Evolutionary conservation across 2,888 invertebrate species (phyloP), one percentile per base, ranked within the genome.

Genomic region (Iphiclides podalirius): DNA sequence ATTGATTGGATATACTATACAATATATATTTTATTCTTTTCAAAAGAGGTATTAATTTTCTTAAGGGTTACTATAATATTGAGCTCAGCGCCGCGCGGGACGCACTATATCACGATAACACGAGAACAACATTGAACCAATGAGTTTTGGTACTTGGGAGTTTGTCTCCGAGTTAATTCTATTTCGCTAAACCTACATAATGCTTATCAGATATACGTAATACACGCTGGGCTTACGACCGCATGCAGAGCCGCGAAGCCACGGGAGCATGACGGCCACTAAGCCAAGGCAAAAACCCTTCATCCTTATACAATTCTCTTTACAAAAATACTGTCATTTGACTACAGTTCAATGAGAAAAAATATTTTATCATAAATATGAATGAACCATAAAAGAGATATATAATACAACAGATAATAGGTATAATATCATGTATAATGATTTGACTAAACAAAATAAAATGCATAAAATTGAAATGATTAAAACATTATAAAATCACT

Each of bases 311-410:
- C 89, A 86, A 86, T 86, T 86, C 81, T 78, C 80, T 70, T 83
- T 89, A 89, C 67, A 89, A 89, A 90, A 90, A 90, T 90, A 90
- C 89, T 90, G 89, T 85, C 86, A 89, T 90, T 89, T 89, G 89
- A 89, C 89, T 90, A 89, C 86, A 85, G 84, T 86, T 89, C 81
- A 76, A 75, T 83, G 81, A 86, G 79, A 86, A 81, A 47, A 80
- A 80, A 83, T 75, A 81, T 73, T 4, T 76, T 76, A 79, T 74
- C 62, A 79, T 72, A 69, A 70, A 74, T 79, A 79, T 74, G 70
- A 80, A 80, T 76, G 79, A 87, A 84, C 79, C 78, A 83, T 84
- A 31, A 31, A 11, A 31, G n/a, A 80, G 62, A 83, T 81, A 82
- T n/a, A n/a, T 67, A 79, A 75, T 79, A 82, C 72, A 84, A 83